A percentile compares a stretch with the other conserved stretches of the same genome.
Evolutionary conservation across 2,888 invertebrate species (phyloP).

Genomic region (Stenodema calcarata): DNA sequence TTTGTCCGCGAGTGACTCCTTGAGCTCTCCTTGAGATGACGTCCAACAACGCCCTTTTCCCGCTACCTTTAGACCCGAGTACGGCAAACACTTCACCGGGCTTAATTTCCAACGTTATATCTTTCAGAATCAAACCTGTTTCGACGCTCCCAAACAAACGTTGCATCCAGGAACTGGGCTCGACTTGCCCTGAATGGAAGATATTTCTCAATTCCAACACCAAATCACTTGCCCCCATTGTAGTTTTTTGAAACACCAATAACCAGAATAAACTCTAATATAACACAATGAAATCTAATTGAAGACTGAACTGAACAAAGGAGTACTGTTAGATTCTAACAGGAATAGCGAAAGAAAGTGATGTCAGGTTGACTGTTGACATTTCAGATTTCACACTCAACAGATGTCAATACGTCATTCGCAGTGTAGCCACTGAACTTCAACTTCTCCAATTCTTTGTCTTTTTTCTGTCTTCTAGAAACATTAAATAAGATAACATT

Average conservation of each 20-base stretch:
- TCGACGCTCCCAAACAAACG: constrained; percentile 78
- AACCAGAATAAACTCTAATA: background rate
- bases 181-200: constrained; percentile 87
- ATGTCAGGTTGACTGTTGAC: background rate
- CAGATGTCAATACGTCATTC: background rate
- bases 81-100: constrained; percentile 94
- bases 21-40: constrained; percentile 84
- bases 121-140: constrained; percentile 87
- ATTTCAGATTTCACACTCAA: background rate
- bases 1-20: constrained; percentile 85
- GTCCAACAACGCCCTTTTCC: constrained; percentile 91
- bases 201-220: constrained; percentile 86
- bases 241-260: background rate
- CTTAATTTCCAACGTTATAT: constrained; percentile 88
- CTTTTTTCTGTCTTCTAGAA: no score
- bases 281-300: background rate
- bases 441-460: no score
- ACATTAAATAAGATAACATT: no score
- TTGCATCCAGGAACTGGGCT: constrained; percentile 79
- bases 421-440: background rate
- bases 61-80: constrained; percentile 94
- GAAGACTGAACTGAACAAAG: background rate
- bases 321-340: background rate
- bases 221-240: constrained; percentile 74
- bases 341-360: background rate